These are phyloP conservation scores for Euura lappo DNA, from an alignment of 1,140 invertebrate genomes.

Conservation along the genomic window DNA sequence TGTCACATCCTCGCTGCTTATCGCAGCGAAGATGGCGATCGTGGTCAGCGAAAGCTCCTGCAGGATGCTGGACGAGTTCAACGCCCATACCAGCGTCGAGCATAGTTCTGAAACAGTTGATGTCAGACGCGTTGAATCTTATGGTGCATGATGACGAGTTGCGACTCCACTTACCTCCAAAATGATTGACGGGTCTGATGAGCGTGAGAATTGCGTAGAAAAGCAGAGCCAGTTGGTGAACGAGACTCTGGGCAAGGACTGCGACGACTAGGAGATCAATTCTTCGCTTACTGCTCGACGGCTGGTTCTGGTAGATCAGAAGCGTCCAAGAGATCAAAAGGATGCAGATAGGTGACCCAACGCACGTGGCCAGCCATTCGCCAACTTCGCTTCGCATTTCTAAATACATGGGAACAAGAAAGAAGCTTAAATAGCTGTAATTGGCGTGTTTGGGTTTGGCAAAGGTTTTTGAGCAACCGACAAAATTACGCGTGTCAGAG, in stretches of 20 bases:
- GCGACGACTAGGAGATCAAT: constrained; percentile 64
- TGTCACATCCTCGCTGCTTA: constrained; percentile 53
- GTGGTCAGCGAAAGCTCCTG: constrained; percentile 64
- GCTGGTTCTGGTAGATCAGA: constrained; percentile 62
- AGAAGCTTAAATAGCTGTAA: too few relatives aligned
- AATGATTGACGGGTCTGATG: constrained; percentile 55
- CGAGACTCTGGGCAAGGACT: constrained; percentile 56
- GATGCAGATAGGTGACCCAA: constrained; percentile 61
- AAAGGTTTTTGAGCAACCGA: too few relatives aligned
- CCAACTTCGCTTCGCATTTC: constrained; percentile 58
- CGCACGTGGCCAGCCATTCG: constrained; percentile 62
- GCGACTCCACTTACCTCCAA: constrained; percentile 41
- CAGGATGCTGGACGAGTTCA: constrained; percentile 61
- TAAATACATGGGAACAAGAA: constrained; percentile 20
- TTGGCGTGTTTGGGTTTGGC: too few relatives aligned
- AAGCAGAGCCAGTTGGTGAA: constrained; percentile 58
- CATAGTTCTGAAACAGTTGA: constrained; percentile 51
- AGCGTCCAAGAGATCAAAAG: constrained; percentile 59
- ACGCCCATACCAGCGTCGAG: constrained; percentile 59
- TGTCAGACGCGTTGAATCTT: constrained; percentile 38
- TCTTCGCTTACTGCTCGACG: constrained; percentile 58
- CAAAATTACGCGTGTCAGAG: too few relatives aligned
- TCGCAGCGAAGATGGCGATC: constrained; percentile 60
- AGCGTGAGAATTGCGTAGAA: constrained; percentile 60
- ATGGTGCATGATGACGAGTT: constrained; percentile 38